phyloP scores from a whole-genome alignment of 1,140 invertebrate genomes.

The Limonius californicus region DNA sequence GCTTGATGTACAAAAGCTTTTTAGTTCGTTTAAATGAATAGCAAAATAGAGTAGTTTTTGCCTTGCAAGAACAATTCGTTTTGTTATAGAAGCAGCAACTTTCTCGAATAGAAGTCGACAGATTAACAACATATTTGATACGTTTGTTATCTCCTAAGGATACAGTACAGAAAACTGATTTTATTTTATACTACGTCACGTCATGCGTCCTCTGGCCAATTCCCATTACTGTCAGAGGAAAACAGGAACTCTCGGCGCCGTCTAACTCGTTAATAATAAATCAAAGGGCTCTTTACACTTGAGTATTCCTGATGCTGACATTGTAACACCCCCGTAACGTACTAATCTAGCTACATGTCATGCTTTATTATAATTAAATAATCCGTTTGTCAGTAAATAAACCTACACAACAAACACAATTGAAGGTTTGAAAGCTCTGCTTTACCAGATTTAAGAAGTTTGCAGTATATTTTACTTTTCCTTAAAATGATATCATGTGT shows the following conservation, averaged over 20 bases:
- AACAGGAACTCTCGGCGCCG: background rate
- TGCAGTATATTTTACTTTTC: background rate
- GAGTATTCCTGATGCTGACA: background rate
- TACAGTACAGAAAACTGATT: background rate
- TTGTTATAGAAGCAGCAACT: background rate
- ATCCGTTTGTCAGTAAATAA: constrained; percentile 1
- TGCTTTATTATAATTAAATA: constrained; percentile 9
- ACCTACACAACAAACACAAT: background rate
- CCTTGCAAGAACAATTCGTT: too few species aligned
- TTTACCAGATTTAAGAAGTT: background rate
- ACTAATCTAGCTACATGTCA: background rate
- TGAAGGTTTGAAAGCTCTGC: background rate
- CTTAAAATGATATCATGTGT: background rate
- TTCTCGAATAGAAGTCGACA: background rate
- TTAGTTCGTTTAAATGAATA: too few species aligned
- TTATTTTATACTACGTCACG: background rate
- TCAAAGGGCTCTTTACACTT: constrained; percentile 5
- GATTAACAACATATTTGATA: background rate
- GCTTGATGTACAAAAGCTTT: too few species aligned
- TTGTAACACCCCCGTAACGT: background rate
- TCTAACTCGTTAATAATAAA: constrained; percentile 8
- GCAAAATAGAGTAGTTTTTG: too few species aligned
- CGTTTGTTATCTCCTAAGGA: background rate
- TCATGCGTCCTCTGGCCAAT: background rate
- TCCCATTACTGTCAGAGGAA: background rate